phyloP scores from a whole-genome alignment of 2,113 vertebrate genomes.

The Rhizomys pruinosus region DNA sequence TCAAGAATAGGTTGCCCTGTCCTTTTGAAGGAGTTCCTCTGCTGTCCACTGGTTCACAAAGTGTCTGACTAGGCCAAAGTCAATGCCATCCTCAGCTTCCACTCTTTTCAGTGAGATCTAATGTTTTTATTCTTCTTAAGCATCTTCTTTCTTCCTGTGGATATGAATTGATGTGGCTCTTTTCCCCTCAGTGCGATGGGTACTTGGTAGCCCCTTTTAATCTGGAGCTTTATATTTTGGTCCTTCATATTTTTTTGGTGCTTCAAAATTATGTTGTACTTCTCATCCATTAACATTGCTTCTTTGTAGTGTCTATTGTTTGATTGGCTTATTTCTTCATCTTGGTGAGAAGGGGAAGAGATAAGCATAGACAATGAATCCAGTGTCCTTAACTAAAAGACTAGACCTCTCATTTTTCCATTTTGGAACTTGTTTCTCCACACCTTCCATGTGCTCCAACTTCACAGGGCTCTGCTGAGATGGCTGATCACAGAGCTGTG shows the following conservation, averaged over 20 bases:
- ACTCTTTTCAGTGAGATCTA: background rate
- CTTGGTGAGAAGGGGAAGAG: background rate
- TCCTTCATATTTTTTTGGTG: background rate
- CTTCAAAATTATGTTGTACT: background rate
- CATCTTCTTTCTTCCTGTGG: background rate
- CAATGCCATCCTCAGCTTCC: background rate
- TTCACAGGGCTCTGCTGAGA: background rate
- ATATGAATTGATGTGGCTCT: background rate
- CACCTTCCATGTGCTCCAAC: background rate
- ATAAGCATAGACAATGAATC: background rate
- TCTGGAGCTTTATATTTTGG: background rate
- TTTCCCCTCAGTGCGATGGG: background rate
- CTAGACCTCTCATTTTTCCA: background rate
- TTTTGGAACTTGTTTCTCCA: background rate
- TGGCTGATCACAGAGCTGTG: background rate
- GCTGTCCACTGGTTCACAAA: background rate
- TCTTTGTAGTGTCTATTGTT: background rate
- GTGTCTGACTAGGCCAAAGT: background rate
- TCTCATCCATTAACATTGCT: background rate
- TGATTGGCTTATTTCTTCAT: background rate
- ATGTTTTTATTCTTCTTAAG: background rate
- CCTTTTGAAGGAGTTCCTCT: background rate
- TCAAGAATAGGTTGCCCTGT: background rate
- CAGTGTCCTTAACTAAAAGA: background rate
- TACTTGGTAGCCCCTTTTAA: background rate